These are phyloP conservation scores for Actias luna DNA, from an alignment of 2,888 invertebrate species.

Conservation along the genomic window DNA sequence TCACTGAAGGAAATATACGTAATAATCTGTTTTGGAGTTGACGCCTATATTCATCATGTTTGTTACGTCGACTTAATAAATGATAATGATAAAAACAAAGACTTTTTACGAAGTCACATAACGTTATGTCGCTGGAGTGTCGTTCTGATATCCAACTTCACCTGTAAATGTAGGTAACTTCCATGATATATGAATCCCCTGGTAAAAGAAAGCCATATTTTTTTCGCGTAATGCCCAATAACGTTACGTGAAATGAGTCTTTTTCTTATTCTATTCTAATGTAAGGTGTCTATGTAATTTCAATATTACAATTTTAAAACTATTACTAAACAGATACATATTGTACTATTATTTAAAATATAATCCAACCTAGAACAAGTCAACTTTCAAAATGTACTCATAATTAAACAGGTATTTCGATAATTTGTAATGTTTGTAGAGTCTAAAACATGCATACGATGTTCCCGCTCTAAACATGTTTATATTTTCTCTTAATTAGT, in stretches of 20 bases:
- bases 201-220: slow-evolving; percentile 1
- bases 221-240: neutral
- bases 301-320: neutral
- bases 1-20: neutral
- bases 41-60: slow-evolving; percentile 1
- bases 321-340: neutral
- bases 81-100: slow-evolving; percentile 4
- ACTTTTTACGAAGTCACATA: neutral
- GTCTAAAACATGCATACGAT: too few species aligned
- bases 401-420: too few species aligned
- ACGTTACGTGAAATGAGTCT: slow-evolving; percentile 3
- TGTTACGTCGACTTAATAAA: slow-evolving; percentile 10
- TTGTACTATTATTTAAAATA: neutral
- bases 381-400: too few species aligned
- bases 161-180: slow-evolving; percentile 5
- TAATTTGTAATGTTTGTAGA: too few species aligned
- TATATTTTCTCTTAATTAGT: too few species aligned
- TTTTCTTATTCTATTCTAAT: neutral
- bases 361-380: too few species aligned
- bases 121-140: slow-evolving; percentile 5
- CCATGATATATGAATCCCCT: slow-evolving; percentile 3
- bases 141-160: slow-evolving; percentile 9
- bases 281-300: neutral
- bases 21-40: slow-evolving; percentile 7
- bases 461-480: too few species aligned